These are phyloP conservation scores for Rhegmatorhina hoffmannsi DNA, from an alignment of 2,113 vertebrate species.

Conservation along the genomic window DNA sequence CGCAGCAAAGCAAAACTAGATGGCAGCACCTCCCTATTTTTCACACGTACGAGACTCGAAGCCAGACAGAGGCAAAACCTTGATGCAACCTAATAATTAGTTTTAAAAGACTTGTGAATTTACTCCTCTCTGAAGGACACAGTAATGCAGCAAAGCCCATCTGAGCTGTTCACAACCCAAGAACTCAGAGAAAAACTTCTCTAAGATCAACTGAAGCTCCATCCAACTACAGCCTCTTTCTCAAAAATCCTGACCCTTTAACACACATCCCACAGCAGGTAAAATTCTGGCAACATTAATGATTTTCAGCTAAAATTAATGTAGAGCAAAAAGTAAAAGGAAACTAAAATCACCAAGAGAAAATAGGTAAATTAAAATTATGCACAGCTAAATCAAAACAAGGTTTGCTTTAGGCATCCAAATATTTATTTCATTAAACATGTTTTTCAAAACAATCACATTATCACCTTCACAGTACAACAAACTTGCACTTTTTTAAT, in stretches of 20 bases:
- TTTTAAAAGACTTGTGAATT: not conserved
- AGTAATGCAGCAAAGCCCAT: not conserved
- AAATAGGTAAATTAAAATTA: not conserved
- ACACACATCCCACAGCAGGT: not conserved
- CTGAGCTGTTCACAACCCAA: not conserved
- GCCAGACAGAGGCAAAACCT: not conserved
- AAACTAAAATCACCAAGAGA: not conserved
- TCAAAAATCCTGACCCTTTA: not conserved
- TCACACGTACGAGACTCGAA: not conserved
- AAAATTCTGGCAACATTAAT: not conserved
- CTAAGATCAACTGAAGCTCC: not conserved
- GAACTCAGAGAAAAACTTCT: not conserved
- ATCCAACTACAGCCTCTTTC: not conserved
- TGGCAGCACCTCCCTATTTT: constrained; percentile 68
- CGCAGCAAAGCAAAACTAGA: constrained; percentile 54
- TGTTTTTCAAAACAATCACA: not conserved
- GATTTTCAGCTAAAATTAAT: not conserved
- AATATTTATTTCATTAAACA: not conserved
- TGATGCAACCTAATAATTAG: not conserved
- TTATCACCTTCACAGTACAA: not conserved
- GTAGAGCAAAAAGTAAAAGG: not conserved
- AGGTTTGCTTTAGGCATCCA: not conserved
- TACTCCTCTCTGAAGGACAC: not conserved
- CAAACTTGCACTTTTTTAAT: not conserved
- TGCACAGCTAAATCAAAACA: not conserved